Evolutionary conservation across 1,140 invertebrate species (phyloP), one percentile per base, ranked within the genome.

Genomic region (Carposina sasakii): DNA sequence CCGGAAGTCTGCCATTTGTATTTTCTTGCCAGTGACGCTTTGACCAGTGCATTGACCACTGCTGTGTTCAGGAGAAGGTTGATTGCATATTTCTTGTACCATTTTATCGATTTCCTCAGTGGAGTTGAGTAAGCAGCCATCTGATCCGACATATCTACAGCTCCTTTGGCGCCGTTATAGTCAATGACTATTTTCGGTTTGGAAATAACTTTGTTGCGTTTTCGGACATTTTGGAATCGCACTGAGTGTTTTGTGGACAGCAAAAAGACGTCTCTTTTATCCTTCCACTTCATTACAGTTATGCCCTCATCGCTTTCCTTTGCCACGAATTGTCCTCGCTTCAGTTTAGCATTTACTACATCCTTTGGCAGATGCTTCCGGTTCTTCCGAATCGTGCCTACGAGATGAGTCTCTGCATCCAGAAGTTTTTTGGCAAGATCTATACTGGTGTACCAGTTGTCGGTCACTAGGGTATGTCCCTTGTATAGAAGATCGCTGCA

Each of bases 271-370:
- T 74, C 68, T 31, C 66, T 34, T 50, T 78, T 78, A 56, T 81
- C 68, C 55, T 72, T 79, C 72, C 77, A 86, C 57, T 83, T 81
- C 45, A 73, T 46, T 10, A 85, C 60, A 22, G 63, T 75, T 52
- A 86, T 65, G 31, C 70, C 60, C 57, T 71, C 52, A 56, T 67
- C 48, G 71, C 68, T 64, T 61, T 78, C 52, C 49, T 50, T 36
- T 30, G 57, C 50, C 10, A 40, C 24, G 13, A 19, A 33, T 48
- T 76, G 64, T 17, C 69, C 63, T 46, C 45, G 54, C 48, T 69
- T 63, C 42, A 81, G 61, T 50, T 69, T 76, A 44, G 36, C 44
- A 36, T 50, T 40, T 26, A 62, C 46, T n/a, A 76, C 60, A n/a
- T 70, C 62, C 54, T 57, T 53, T 22, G 74, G 67, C 24, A 71